Conservation (phyloP, 2,797 vertebrate species). For the Melopsittacus undulatus region DNA sequence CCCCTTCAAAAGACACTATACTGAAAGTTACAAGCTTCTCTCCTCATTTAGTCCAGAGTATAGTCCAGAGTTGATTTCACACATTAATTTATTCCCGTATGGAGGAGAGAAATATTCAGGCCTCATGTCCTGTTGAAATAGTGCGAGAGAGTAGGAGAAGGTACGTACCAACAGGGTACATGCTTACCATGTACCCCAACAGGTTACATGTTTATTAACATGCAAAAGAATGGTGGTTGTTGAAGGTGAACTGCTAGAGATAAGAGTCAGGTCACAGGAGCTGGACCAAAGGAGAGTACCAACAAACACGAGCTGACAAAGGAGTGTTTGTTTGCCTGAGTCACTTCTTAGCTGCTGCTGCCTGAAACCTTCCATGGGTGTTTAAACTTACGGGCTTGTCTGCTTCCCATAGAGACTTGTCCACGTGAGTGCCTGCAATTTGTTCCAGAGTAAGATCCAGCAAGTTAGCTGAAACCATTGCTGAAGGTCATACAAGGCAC, state of each 20-base stretch:
- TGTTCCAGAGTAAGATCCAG: background rate
- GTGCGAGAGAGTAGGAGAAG: accelerated
- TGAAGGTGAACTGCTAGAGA: background rate
- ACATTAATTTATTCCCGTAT: background rate
- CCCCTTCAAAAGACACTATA: background rate
- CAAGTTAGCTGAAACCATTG: background rate
- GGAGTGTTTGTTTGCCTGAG: background rate
- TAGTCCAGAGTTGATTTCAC: background rate
- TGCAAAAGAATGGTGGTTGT: background rate
- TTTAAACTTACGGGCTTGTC: background rate
- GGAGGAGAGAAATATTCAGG: background rate
- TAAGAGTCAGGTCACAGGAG: background rate
- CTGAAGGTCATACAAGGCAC: background rate
- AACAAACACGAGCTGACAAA: background rate
- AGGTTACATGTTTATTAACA: background rate
- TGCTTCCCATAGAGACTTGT: background rate
- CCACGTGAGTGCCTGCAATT: background rate
- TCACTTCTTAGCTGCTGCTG: background rate
- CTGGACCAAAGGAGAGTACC: background rate
- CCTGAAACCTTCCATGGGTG: background rate
- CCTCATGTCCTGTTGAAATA: background rate
- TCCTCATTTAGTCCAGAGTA: background rate
- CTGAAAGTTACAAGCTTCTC: background rate
- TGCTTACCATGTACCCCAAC: background rate
- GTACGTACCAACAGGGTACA: background rate